phyloP scores from a whole-genome alignment of 2,888 invertebrate genomes.

The Corythucha ciliata region DNA sequence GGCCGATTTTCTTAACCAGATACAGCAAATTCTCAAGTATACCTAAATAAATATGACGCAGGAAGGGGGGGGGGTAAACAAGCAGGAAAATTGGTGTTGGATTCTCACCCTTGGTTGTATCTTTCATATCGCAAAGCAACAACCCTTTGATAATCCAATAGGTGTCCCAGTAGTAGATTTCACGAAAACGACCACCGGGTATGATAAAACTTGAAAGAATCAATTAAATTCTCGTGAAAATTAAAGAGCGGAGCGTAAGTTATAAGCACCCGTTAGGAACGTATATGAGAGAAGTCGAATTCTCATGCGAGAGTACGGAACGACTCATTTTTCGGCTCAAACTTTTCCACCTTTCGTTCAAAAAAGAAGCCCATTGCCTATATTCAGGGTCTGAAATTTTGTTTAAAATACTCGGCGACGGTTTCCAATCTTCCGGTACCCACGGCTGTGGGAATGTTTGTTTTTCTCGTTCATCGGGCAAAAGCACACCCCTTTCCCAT shows the following conservation, averaged over 20 bases:
- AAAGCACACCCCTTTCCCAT: too few species aligned
- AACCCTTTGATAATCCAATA: slow-evolving; percentile 78
- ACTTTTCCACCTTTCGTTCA: slow-evolving; percentile 37
- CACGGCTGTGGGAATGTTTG: slow-evolving; percentile 29
- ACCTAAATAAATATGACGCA: slow-evolving; percentile 39
- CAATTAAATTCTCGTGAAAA: too few species aligned
- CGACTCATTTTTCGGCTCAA: slow-evolving; percentile 51
- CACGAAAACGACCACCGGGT: slow-evolving; percentile 60
- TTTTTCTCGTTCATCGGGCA: not conserved
- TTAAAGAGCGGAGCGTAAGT: too few species aligned
- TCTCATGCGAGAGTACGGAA: slow-evolving; percentile 42
- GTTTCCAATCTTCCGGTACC: slow-evolving; percentile 39
- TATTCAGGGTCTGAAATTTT: slow-evolving; percentile 42
- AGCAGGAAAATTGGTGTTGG: too few species aligned
- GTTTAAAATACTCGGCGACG: slow-evolving; percentile 42
- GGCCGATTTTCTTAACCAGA: slow-evolving; percentile 56
- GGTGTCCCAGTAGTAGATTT: slow-evolving; percentile 80
- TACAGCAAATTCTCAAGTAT: slow-evolving; percentile 68
- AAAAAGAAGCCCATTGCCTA: slow-evolving; percentile 43
- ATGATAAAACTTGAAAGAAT: slow-evolving; percentile 42
- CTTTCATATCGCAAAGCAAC: slow-evolving; percentile 62
- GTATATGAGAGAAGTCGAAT: slow-evolving; percentile 56
- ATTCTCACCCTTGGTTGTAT: slow-evolving; percentile 41
- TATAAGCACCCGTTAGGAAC: slow-evolving; percentile 53
- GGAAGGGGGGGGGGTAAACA: too few species aligned